Evolutionary conservation across 2,888 invertebrate species (phyloP), one percentile per base, ranked within the genome.

Genomic region (Caenorhabditis afra): DNA sequence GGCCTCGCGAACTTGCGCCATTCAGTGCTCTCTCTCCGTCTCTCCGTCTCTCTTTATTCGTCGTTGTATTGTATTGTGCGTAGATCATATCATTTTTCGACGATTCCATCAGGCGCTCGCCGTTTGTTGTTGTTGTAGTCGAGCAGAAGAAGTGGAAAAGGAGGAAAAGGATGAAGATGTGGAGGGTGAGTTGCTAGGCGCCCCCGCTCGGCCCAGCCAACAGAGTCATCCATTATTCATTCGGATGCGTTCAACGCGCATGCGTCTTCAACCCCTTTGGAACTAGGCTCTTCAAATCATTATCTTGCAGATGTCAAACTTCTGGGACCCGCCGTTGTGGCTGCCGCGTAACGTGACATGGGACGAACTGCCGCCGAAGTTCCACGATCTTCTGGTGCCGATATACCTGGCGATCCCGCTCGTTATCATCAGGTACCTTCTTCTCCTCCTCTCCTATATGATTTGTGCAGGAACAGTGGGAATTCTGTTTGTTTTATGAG

Each of bases 301-400:
- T n/a, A n/a, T 45, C 41, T 59, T 74, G 18, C 61, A 75, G 65
- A 75, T 75, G 66, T 66, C 61, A 7, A 61, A 66, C 47, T 66
- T 66, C 59, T 75, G 61, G 66, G 22, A 49, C 23, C 59, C 65
- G 58, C 74, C 74, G 7, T 59, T 65, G 14, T 86, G 88, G 88
- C 81, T 88, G 55, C 88, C 88, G 5, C 71, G 86, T 12, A 81
- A 84, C 55, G 83, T 85, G 22, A 70, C 81, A 1, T 88, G 87
- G 87, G 58, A 74, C 0, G 71, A 84, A 18, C 64, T 88, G 10
- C 88, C 88, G 29, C 66, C 87, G 7, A 79, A 83, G 23, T 81
- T 84, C 74, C 45, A 68, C 35, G 86, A 88, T 65, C 83, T 88
- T 8, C 41, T 83, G 45, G 81, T 81, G 11, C 86, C 87, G n/a